Conservation (phyloP, 2,797 vertebrate genomes). For the Hephaestus fuliginosus region DNA sequence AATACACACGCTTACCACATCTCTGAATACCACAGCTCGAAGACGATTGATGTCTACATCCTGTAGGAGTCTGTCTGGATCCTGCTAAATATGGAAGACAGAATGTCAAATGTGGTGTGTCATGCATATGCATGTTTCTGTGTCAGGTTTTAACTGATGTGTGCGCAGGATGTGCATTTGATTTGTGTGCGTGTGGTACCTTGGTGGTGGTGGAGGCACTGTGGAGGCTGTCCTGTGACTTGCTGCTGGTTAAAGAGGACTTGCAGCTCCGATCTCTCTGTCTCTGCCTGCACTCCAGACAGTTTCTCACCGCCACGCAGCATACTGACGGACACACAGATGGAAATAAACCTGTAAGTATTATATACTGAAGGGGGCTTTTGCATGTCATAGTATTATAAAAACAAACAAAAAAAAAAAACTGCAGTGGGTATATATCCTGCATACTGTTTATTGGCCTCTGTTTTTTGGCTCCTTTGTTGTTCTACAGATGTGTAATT, state of each 20-base stretch:
- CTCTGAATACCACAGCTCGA: constrained; percentile 97
- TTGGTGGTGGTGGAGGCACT: constrained; percentile 83
- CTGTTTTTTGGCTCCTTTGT: neutral
- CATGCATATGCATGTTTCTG: constrained; percentile 37
- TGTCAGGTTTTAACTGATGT: constrained; percentile 10
- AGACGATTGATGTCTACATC: constrained; percentile 99
- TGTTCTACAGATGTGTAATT: neutral
- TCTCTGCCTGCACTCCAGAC: constrained; percentile 96
- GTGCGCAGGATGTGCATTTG: constrained; percentile 1
- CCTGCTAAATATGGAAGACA: constrained; percentile 86
- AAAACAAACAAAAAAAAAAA: neutral
- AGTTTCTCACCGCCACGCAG: constrained; percentile 97
- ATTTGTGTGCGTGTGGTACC: constrained; percentile 68
- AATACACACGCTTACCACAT: constrained; percentile 90
- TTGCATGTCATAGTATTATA: neutral
- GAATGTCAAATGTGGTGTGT: constrained; percentile 41
- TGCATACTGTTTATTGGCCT: neutral
- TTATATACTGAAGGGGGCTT: neutral
- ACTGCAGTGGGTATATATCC: neutral
- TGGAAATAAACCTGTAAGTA: constrained; percentile 28
- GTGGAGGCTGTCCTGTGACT: constrained; percentile 91
- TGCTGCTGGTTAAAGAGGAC: constrained; percentile 89
- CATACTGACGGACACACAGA: constrained; percentile 87
- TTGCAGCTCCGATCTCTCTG: constrained; percentile 93
- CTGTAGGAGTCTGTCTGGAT: constrained; percentile 98